Conservation (phyloP, 2,113 vertebrate species). For the Psammodynastes pulverulentus region DNA sequence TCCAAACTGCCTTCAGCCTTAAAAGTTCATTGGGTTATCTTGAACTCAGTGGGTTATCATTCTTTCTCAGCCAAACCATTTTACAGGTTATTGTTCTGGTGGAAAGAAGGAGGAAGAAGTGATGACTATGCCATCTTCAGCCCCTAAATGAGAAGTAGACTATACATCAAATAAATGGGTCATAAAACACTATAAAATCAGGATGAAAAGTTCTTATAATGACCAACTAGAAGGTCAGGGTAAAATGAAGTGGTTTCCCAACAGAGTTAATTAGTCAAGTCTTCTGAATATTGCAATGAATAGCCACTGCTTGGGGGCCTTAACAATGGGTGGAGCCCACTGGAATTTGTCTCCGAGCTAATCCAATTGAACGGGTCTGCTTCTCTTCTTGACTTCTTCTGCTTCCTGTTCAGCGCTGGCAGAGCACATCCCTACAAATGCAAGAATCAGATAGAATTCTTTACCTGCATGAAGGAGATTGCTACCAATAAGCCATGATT, state of each 20-base stretch:
- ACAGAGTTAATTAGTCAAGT: background rate
- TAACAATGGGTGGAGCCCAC: background rate
- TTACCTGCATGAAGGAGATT: background rate
- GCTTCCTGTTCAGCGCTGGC: background rate
- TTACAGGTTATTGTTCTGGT: background rate
- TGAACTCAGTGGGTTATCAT: too few relatives aligned
- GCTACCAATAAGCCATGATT: background rate
- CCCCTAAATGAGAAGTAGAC: background rate
- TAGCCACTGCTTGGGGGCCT: background rate
- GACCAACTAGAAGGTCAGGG: background rate
- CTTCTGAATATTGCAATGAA: background rate
- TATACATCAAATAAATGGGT: background rate
- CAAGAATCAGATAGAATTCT: background rate
- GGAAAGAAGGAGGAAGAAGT: background rate
- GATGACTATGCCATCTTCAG: background rate
- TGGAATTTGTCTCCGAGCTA: background rate
- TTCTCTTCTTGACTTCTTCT: background rate
- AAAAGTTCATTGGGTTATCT: background rate
- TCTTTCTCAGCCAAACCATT: background rate
- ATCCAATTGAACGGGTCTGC: background rate
- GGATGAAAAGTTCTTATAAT: background rate
- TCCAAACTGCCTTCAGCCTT: background rate
- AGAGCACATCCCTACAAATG: background rate
- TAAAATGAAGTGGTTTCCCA: background rate
- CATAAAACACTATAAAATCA: background rate